Percentiles rank a stretch among this genome's conserved stretches.
phyloP scores from a whole-genome alignment of 2,113 vertebrate species.

The Ictidomys tridecemlineatus region DNA sequence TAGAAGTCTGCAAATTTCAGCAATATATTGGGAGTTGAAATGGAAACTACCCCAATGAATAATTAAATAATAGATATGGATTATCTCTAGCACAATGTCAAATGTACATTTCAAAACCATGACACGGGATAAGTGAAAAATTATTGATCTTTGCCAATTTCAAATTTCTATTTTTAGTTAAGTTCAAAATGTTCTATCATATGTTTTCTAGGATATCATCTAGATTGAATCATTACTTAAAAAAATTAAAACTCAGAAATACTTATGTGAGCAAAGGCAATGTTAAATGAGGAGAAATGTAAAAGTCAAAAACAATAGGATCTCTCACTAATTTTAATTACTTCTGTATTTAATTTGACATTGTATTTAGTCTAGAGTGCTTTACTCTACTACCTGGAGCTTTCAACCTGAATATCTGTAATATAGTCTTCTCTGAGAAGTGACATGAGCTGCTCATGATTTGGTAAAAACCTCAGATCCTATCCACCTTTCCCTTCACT shows the following conservation, averaged over 20 bases:
- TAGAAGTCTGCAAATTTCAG: constrained; percentile 21
- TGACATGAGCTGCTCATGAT: neutral
- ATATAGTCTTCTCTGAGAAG: neutral
- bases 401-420: neutral
- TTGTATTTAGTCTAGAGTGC: neutral
- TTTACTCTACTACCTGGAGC: neutral
- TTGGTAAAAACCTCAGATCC: neutral
- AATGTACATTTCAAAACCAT: constrained; percentile 52
- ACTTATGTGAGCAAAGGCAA: constrained; percentile 22
- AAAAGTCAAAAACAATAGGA: neutral
- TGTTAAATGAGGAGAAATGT: neutral
- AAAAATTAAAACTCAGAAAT: constrained; percentile 10
- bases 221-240: constrained; percentile 24
- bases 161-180: constrained; percentile 47
- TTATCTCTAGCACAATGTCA: constrained; percentile 63
- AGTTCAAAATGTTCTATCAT: constrained; percentile 31
- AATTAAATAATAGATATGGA: constrained; percentile 59
- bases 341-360: neutral
- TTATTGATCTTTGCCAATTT: constrained; percentile 40
- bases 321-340: constrained; percentile 23
- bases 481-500: neutral
- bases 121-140: constrained; percentile 55
- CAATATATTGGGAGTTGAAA: constrained; percentile 51
- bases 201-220: constrained; percentile 36
- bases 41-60: constrained; percentile 71